Evolutionary conservation across 2,797 vertebrate genomes (phyloP).

Genomic region (Paratrypauchen microcephalus): DNA sequence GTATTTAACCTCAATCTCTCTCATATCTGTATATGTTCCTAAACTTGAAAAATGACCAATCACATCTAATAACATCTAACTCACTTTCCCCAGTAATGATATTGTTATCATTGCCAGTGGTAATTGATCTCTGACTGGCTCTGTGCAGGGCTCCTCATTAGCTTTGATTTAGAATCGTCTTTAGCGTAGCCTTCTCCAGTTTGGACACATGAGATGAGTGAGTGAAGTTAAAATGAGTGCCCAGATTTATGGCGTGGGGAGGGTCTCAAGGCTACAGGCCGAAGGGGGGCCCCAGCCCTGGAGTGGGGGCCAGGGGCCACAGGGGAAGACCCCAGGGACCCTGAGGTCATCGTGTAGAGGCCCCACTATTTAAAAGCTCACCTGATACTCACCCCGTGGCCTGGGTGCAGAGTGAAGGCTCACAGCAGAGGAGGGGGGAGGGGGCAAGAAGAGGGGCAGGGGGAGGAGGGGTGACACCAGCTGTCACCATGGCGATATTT

Average conservation of each 20-base stretch:
- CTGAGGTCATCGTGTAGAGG: constrained; percentile 76
- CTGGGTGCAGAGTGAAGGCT: constrained; percentile 80
- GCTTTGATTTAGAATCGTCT: constrained; percentile 5
- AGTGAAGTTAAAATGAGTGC: constrained; percentile 42
- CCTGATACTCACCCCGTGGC: constrained; percentile 80
- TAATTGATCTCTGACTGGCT: not conserved
- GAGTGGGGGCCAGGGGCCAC: constrained; percentile 67
- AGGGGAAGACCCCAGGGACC: constrained; percentile 69
- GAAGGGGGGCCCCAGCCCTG: constrained; percentile 37
- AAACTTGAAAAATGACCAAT: no score
- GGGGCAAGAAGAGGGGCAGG: constrained; percentile 16
- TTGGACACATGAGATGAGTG: constrained; percentile 18
- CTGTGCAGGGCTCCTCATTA: not conserved
- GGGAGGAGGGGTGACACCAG: constrained; percentile 44
- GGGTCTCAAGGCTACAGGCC: constrained; percentile 49
- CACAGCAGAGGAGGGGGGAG: constrained; percentile 64
- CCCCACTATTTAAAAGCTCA: constrained; percentile 83
- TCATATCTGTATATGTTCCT: no score
- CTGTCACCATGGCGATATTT: constrained; percentile 57
- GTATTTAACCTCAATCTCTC: no score
- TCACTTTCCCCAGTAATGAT: not conserved
- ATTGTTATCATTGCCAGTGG: not conserved
- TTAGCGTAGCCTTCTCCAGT: not conserved
- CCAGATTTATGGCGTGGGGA: constrained; percentile 45
- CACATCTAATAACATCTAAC: no score